These are phyloP conservation scores for Channa argus DNA, from an alignment of 2,113 vertebrate species.

Conservation along the genomic window DNA sequence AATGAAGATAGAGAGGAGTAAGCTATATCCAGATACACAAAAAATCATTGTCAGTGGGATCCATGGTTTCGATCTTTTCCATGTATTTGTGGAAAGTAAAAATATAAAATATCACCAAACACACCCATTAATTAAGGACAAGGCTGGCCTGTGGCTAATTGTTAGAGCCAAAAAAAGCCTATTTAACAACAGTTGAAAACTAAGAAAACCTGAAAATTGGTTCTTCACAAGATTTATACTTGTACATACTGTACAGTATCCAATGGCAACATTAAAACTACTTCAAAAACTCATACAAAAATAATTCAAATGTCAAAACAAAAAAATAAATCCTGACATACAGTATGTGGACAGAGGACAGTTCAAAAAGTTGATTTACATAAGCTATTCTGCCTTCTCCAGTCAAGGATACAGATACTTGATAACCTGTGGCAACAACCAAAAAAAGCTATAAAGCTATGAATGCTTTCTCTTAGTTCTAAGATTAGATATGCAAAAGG, in stretches of 20 bases:
- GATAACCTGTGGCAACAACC: constrained; percentile 26
- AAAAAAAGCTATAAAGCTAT: constrained; percentile 24
- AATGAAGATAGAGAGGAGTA: background rate
- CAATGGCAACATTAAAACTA: no score
- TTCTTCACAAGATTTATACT: constrained; percentile 12
- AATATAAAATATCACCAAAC: background rate
- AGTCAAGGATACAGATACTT: constrained; percentile 30
- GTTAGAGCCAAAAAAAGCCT: background rate
- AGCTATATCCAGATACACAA: background rate
- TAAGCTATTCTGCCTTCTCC: constrained; percentile 11
- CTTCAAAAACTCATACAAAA: no score
- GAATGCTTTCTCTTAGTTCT: background rate
- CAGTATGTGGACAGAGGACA: background rate
- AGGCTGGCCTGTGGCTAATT: background rate
- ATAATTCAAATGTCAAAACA: no score
- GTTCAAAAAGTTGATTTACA: constrained; percentile 24
- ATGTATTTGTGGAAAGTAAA: constrained; percentile 7
- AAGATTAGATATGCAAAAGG: constrained; percentile 47
- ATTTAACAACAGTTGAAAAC: background rate
- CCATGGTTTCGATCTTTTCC: background rate
- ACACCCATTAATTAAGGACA: background rate
- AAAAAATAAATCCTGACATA: background rate
- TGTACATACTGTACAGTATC: background rate
- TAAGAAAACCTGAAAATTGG: background rate
- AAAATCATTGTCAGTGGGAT: background rate